Base-by-base conservation (phyloP, 2,797 vertebrate genomes). In the Lepidocolaptes lacrymiger region DNA sequence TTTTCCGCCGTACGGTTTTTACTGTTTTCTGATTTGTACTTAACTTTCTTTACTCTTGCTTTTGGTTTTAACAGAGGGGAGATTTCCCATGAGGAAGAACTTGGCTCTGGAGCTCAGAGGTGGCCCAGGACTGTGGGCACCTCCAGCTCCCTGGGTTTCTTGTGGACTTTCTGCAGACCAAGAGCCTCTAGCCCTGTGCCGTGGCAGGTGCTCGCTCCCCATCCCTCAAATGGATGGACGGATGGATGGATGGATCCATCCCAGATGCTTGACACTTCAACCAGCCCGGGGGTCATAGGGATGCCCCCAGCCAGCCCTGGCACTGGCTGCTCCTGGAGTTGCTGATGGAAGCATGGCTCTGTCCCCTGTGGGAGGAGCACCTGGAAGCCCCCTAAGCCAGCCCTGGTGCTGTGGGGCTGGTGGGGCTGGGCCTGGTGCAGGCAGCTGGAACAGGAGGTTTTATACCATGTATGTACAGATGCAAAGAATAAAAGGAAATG, bases 11-110 rank as follows among this genome's bases (percentile, higher is more conserved):
- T 87, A 74, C 4, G 10, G 80, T 95, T 97, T 97, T 94, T 97
- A 96, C 75, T 88, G 96, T 86, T 89, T 83, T 95, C 92, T 67
- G 89, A 77, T 96, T 96, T 96, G 95, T 96, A 95, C 92, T 94
- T 87, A 89, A 89, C 91, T 89, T 93, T 92, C 92, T 91, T 80
- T 95, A 74, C 79, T 89, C 77, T 89, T 5, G 7, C 83, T 86
- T 88, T 91, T 88, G 74, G 49, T 93, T 83, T 83, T 88, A 88
- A 88, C 2, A 1, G 72, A 77, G 82, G 61, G 67, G 67, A 82
- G 23, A 21, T 81, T 87, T 85, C 75, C 80, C n/a, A 1, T 3
- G 58, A 91, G 88, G 66, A 83, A 82, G 64, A 84, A 77, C 71
- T 64, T 39, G 64, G 59, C 39, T 82, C 55, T 41, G 74, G 71